Evolutionary conservation across 2,888 invertebrate genomes (phyloP).

Genomic region (Papilio protenor): DNA sequence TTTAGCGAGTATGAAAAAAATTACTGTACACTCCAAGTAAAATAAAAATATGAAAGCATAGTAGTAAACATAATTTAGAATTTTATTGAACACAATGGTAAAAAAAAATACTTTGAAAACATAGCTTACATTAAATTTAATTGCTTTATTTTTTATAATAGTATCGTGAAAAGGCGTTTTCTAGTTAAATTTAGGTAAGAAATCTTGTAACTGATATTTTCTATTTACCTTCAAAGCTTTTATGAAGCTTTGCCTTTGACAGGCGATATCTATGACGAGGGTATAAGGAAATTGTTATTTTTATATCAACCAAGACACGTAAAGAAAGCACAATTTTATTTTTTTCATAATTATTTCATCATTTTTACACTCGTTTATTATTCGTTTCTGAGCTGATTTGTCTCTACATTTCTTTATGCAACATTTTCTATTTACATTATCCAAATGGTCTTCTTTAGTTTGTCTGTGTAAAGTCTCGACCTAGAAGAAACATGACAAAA

Average conservation of each 20-base stretch:
- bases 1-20: background rate
- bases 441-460: background rate
- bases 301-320: conserved; percentile 22
- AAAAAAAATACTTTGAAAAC: too few relatives aligned
- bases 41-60: background rate
- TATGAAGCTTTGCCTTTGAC: conserved; percentile 72
- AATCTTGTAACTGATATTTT: conserved; percentile 66
- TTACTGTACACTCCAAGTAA: background rate
- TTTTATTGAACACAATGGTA: background rate
- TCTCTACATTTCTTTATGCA: background rate
- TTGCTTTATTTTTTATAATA: background rate
- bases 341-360: background rate
- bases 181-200: background rate
- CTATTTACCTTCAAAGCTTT: conserved; percentile 54
- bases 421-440: background rate
- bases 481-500: background rate
- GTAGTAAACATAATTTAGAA: too few relatives aligned
- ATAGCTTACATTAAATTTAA: too few relatives aligned
- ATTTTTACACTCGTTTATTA: background rate
- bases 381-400: background rate
- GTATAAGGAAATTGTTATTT: conserved; percentile 59
- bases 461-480: background rate
- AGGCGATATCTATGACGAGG: conserved; percentile 68
- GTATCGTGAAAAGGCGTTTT: background rate
- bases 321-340: background rate